Conservation (phyloP, 2,113 vertebrate species). For the Bubo bubo region DNA sequence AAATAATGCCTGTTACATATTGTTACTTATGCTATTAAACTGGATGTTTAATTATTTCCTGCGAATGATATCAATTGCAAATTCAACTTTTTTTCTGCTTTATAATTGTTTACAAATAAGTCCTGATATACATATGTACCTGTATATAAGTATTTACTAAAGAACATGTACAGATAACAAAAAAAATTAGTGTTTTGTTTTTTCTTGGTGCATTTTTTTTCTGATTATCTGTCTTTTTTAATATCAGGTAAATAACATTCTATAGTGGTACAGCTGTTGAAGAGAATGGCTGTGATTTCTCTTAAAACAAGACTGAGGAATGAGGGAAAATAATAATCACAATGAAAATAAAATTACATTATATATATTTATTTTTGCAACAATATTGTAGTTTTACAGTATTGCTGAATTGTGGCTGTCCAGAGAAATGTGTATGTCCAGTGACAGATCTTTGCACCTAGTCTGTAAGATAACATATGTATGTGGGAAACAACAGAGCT, state of each 20-base stretch:
- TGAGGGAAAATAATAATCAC: neutral
- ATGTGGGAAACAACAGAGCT: neutral
- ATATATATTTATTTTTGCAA: neutral
- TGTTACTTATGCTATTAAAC: neutral
- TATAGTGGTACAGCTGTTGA: neutral
- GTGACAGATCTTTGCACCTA: neutral
- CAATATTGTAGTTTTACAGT: neutral
- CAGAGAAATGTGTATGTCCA: neutral
- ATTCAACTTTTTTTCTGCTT: neutral
- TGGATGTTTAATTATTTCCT: neutral
- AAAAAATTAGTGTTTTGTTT: neutral
- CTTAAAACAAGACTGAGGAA: neutral
- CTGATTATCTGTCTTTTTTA: neutral
- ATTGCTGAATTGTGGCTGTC: neutral
- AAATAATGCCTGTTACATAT: slow-evolving; percentile 46
- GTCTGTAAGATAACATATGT: neutral
- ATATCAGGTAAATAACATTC: neutral
- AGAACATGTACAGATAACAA: neutral
- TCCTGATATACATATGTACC: neutral
- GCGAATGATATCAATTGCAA: neutral
- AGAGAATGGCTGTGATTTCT: neutral
- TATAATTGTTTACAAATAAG: neutral
- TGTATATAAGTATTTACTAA: neutral
- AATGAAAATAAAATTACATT: neutral
- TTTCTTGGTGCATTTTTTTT: neutral